A percentile compares a stretch with the other conserved stretches of the same genome.
Evolutionary conservation across 1,140 invertebrate species (phyloP).

Genomic region (Ruditapes philippinarum): DNA sequence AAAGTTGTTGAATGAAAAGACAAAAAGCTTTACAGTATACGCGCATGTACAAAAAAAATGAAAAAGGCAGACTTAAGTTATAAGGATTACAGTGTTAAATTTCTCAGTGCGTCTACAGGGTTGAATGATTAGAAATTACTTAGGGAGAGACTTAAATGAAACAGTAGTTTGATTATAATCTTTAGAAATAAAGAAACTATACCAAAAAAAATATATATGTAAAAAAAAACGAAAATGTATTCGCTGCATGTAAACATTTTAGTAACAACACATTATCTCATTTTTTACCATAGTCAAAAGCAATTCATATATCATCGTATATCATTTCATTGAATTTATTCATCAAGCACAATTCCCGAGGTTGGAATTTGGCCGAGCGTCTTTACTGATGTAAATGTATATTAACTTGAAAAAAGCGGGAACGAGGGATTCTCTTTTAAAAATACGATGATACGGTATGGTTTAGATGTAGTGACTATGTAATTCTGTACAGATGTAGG

Average conservation of each 20-base stretch:
- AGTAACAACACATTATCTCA: background rate
- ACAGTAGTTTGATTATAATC: background rate
- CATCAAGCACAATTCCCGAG: constrained; percentile 66
- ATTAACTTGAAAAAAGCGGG: constrained; percentile 13
- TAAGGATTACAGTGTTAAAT: background rate
- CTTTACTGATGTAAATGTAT: constrained; percentile 12
- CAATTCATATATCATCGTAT: background rate
- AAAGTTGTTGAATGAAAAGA: background rate
- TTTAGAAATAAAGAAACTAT: background rate
- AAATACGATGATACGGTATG: constrained; percentile 37
- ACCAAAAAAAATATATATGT: background rate
- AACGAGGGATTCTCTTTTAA: background rate
- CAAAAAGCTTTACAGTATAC: background rate
- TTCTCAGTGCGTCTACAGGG: background rate
- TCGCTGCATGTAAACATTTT: background rate
- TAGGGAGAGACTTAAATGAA: background rate
- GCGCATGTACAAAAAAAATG: background rate
- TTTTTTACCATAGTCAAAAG: background rate
- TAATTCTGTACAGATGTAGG: constrained; percentile 43
- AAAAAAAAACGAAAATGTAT: background rate
- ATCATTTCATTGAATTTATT: constrained; percentile 8
- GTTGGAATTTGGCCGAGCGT: constrained; percentile 11
- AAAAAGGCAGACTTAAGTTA: background rate
- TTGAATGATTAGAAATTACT: background rate
- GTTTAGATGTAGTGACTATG: constrained; percentile 58